phyloP scores from a whole-genome alignment of 2,113 vertebrate species.

The Sturnus vulgaris region DNA sequence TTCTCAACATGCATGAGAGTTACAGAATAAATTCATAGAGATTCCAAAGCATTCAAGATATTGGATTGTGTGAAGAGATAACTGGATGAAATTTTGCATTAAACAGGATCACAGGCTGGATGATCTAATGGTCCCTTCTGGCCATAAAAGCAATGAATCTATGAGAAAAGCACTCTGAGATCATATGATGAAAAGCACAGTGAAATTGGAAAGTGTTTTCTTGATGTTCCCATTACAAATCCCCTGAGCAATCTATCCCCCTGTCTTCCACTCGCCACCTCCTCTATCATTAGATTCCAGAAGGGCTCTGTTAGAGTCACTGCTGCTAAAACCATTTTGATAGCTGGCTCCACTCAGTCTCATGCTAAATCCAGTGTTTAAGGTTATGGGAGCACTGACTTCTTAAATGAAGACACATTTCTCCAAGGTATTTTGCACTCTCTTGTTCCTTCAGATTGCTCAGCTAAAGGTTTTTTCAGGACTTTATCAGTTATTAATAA shows the following conservation, averaged over 20 bases:
- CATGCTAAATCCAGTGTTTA: constrained; percentile 6
- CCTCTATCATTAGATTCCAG: constrained; percentile 36
- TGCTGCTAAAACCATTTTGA: constrained; percentile 21
- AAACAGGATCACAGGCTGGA: not conserved
- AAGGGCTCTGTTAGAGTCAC: not conserved
- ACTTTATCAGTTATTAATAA: constrained; percentile 67
- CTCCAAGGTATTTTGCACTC: constrained; percentile 42
- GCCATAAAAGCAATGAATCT: constrained; percentile 44
- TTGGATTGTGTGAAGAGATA: not conserved
- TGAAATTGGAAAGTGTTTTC: constrained; percentile 46
- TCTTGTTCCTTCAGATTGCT: not conserved
- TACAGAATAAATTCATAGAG: not conserved
- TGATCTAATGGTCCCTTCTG: constrained; percentile 50
- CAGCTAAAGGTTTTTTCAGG: constrained; percentile 41
- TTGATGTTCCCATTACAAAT: constrained; percentile 54
- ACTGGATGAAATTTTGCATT: constrained; percentile 31
- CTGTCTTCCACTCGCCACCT: not conserved
- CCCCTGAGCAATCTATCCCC: not conserved
- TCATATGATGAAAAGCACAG: constrained; percentile 49
- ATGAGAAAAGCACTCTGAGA: constrained; percentile 48
- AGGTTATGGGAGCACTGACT: not conserved
- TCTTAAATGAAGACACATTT: constrained; percentile 2
- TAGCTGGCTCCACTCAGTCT: constrained; percentile 44
- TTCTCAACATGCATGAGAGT: not conserved
- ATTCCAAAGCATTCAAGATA: not conserved